Percentiles rank a stretch among this genome's conserved stretches.
These are phyloP conservation scores for Bucorvus abyssinicus DNA, from an alignment of 2,797 vertebrate species.

Conservation along the genomic window DNA sequence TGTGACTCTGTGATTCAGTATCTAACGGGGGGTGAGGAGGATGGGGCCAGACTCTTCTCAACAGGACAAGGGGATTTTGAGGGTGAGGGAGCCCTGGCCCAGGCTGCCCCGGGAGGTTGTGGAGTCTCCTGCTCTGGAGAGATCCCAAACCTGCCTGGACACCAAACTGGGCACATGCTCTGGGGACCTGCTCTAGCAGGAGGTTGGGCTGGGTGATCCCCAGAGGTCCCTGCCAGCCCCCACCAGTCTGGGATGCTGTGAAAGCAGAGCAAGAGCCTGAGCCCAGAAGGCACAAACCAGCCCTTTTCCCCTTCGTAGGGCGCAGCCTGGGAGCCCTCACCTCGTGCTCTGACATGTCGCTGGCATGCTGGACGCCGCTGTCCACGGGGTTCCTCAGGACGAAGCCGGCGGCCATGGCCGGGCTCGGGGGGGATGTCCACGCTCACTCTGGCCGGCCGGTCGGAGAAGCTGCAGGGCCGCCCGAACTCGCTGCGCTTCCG, in stretches of 20 bases:
- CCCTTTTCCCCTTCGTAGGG: accelerated
- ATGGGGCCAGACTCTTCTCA: too few relatives aligned
- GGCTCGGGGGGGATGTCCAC: conserved; percentile 85
- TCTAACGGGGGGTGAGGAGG: too few relatives aligned
- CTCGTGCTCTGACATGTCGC: conserved; percentile 87
- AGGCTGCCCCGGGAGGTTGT: too few relatives aligned
- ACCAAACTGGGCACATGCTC: neutral
- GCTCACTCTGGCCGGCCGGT: conserved; percentile 78
- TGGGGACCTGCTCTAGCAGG: neutral
- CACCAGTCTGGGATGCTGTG: neutral
- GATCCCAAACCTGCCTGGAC: neutral
- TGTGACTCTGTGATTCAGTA: too few relatives aligned
- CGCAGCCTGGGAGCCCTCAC: conserved; percentile 50
- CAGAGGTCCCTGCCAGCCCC: neutral
- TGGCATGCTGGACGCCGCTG: conserved; percentile 73
- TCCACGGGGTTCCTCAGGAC: conserved; percentile 80
- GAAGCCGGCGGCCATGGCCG: conserved; percentile 68
- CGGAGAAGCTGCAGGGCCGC: conserved; percentile 85
- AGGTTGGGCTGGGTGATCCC: neutral
- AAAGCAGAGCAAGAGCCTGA: neutral
- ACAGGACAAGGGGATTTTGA: too few relatives aligned
- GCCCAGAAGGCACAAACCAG: accelerated
- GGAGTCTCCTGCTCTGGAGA: too few relatives aligned
- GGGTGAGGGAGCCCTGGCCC: too few relatives aligned
- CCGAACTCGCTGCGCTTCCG: conserved; percentile 88